Evolutionary conservation across 2,113 vertebrate species (phyloP), one percentile per base, ranked within the genome.

Genomic region (Chitala chitala): DNA sequence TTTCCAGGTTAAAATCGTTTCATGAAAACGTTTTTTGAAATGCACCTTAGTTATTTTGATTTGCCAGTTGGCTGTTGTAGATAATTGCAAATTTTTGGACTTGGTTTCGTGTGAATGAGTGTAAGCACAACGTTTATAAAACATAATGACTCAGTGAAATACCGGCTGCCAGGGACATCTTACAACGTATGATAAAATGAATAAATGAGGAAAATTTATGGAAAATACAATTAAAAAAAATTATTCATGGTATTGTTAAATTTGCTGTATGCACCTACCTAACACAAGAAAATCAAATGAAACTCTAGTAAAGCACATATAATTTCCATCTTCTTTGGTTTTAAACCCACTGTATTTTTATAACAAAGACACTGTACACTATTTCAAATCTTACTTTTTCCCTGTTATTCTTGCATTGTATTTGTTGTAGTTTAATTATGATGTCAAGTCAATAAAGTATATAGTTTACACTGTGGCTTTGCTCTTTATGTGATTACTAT

Each of bases 381-480:
- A 38, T 72, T 58, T 24, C 42, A 72, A 44, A 54, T 72, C 38
- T 58, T 56, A 22, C 22, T 71, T 36, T 56, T 54, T 71, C 51
- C 36, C 17, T 54, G 36, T 70, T 58, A 56, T 44, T 72, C 7
- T 40, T 72, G 70, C n/a, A 36, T 58, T 44, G 10, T 72, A 44
- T 40, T 24, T 58, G 70, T 36, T 55, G 51, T 54, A 54, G 69
- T 71, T 61, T 68, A 68, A 68, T 40, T 68, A 44, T 68, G 38
- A 54, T 42, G 70, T 72, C 38, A 44, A 72, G 38, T 46, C 64
- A 46, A 68, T 68, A 72, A 72, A 58, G 29, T 59, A 54, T 58
- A 69, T 48, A 72, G 70, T 72, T 72, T 72, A 55, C 40, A 71
- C 20, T 54, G 55, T 58, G 36, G 38, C 38, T 71, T 54, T 68